phyloP scores from a whole-genome alignment of 2,888 invertebrate species.

The Rhorus exstirpatorius region DNA sequence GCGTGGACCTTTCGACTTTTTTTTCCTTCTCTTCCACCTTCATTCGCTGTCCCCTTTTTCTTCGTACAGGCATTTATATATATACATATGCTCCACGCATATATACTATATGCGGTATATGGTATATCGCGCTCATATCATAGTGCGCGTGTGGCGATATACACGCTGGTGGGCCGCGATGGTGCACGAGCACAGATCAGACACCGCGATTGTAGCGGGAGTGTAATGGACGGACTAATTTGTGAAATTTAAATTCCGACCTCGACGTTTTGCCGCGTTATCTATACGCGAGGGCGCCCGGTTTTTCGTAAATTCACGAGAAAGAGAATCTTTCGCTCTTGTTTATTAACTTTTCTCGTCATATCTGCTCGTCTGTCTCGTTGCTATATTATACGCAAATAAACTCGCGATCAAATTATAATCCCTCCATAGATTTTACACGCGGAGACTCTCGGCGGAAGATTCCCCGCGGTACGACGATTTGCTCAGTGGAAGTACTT shows the following conservation, averaged over 20 bases:
- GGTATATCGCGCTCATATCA: neutral
- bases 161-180: slow-evolving; percentile 19
- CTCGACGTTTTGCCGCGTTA: slow-evolving; percentile 76
- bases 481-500: too few species aligned
- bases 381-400: neutral
- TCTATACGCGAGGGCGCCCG: neutral
- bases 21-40: slow-evolving; percentile 34
- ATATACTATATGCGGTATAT: neutral
- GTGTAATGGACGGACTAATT: slow-evolving; percentile 86
- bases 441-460: too few species aligned
- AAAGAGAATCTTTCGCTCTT: neutral
- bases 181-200: slow-evolving; percentile 75
- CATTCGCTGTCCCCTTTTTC: slow-evolving; percentile 19
- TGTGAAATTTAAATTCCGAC: slow-evolving; percentile 85
- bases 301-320: slow-evolving; percentile 18
- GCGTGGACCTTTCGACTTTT: slow-evolving; percentile 57
- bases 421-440: too few species aligned
- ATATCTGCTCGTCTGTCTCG: neutral
- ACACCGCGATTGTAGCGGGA: slow-evolving; percentile 80
- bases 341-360: neutral
- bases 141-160: slow-evolving; percentile 35
- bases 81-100: neutral
- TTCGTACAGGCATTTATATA: neutral
- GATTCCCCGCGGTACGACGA: too few species aligned
- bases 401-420: too few species aligned